Base-by-base conservation (phyloP, 2,797 vertebrate species). In the Rhinatrema bivittatum region DNA sequence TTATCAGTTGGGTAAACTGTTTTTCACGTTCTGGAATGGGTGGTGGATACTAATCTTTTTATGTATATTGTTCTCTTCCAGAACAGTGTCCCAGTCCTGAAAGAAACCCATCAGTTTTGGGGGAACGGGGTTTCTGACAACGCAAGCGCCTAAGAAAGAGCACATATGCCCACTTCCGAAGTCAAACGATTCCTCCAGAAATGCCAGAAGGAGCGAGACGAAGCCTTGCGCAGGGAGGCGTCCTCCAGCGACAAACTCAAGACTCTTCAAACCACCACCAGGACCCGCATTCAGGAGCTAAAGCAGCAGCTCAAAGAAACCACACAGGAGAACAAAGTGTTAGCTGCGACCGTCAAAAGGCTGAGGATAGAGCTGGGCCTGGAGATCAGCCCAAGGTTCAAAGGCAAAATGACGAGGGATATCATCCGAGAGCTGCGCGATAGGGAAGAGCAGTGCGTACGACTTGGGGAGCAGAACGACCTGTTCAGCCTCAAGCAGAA, bases 141-240 rank as follows among this genome's bases (percentile, higher is more conserved):
- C n/a, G 16, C 28, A n/a, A n/a, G n/a, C 14, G n/a, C 10, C 12
- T 38, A 9, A 82, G 72, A 60, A 41, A 37, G 35, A 77, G 83
- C 46, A 78, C 82, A 34, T 36, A 74, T 15, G 82, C 78, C 17
- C 78, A 83, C 46, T 53, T 78, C 79, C 44, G 84, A 89, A 67
- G 75, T 74, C 4, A 54, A 79, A 26, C 86, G 81, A 46, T 79
- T 81, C 45, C 46, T 90, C 51, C 82, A 87, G 47, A 88, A 81
- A 58, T 87, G 75, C 60, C 72, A 72, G 15, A 82, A 78, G 38
- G 87, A 89, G 39, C 63, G 84, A 62, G 85, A 90, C 3, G 87
- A 87, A 17, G 81, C 85, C 16, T 15, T 81, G 39, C 81, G 79
- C 20, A 74, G 71, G 10, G 85, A 88, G 45, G 74, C 58, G 16